These are phyloP conservation scores for Trypoxylon attenuatum DNA, from an alignment of 2,888 invertebrate species.

Conservation along the genomic window DNA sequence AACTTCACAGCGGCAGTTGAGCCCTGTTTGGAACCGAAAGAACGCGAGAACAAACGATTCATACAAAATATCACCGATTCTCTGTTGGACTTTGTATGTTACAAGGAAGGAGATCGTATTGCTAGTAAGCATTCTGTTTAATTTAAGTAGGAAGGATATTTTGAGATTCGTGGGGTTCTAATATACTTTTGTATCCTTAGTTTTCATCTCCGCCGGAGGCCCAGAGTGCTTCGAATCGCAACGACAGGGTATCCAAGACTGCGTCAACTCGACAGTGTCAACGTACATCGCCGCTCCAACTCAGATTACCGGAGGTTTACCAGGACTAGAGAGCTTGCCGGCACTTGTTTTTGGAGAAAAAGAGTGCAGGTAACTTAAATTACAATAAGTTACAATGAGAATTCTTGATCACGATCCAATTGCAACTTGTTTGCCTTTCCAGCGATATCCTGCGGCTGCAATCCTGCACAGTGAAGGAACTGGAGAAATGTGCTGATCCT, in stretches of 20 bases:
- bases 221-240: slow-evolving; percentile 83
- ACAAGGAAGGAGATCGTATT: slow-evolving; percentile 88
- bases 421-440: slow-evolving; percentile 31
- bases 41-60: slow-evolving; percentile 79
- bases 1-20: slow-evolving; percentile 77
- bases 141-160: too few relatives aligned
- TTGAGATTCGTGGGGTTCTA: too few relatives aligned
- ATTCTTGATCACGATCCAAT: too few relatives aligned
- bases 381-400: too few relatives aligned
- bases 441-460: slow-evolving; percentile 78
- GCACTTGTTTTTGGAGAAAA: slow-evolving; percentile 78
- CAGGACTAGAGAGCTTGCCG: slow-evolving; percentile 73
- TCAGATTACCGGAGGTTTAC: slow-evolving; percentile 27
- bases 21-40: slow-evolving; percentile 80
- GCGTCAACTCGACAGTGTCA: slow-evolving; percentile 80
- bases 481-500: slow-evolving; percentile 83
- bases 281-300: slow-evolving; percentile 74
- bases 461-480: slow-evolving; percentile 78
- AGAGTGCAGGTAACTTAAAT: slow-evolving; percentile 78
- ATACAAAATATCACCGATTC: slow-evolving; percentile 82
- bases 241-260: slow-evolving; percentile 78
- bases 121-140: too few relatives aligned
- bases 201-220: slow-evolving; percentile 89
- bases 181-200: slow-evolving; percentile 73
- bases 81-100: slow-evolving; percentile 84